phyloP scores from a whole-genome alignment of 2,888 invertebrate genomes.

The Agrochola macilenta region DNA sequence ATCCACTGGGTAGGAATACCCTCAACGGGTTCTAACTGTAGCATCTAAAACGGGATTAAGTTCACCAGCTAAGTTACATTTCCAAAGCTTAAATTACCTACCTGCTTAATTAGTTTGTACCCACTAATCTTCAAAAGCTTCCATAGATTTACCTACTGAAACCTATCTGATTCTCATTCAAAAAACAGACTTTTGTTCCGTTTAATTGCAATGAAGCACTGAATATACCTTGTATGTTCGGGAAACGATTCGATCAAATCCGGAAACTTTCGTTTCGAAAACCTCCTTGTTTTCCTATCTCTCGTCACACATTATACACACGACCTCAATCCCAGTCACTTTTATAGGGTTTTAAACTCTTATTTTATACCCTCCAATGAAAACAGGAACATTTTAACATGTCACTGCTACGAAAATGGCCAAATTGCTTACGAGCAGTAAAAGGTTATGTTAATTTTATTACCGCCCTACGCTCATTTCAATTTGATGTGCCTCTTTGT shows the following conservation, averaged over 20 bases:
- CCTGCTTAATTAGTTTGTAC: slow-evolving; percentile 15
- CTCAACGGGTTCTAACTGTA: slow-evolving; percentile 17
- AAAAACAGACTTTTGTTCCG: not conserved
- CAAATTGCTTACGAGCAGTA: slow-evolving; percentile 74
- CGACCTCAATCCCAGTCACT: slow-evolving; percentile 70
- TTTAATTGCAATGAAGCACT: not conserved
- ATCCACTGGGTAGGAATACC: slow-evolving; percentile 4
- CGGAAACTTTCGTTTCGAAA: slow-evolving; percentile 11
- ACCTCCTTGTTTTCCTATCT: slow-evolving; percentile 15
- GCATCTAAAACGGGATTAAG: slow-evolving; percentile 26
- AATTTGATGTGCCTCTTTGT: slow-evolving; percentile 55
- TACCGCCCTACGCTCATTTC: slow-evolving; percentile 60
- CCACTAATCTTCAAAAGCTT: slow-evolving; percentile 33
- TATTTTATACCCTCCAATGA: slow-evolving; percentile 74
- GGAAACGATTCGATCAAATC: not conserved
- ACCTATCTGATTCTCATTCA: not conserved
- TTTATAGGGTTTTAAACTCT: slow-evolving; percentile 75
- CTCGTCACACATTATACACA: slow-evolving; percentile 49
- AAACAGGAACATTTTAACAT: slow-evolving; percentile 74
- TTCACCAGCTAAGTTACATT: slow-evolving; percentile 16
- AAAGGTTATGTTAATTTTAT: slow-evolving; percentile 78
- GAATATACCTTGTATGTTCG: not conserved
- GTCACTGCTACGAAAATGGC: slow-evolving; percentile 72
- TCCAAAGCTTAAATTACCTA: slow-evolving; percentile 19
- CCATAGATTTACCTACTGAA: not conserved